Evolutionary conservation across 2,113 vertebrate species (phyloP).

Genomic region (Callipepla californica): DNA sequence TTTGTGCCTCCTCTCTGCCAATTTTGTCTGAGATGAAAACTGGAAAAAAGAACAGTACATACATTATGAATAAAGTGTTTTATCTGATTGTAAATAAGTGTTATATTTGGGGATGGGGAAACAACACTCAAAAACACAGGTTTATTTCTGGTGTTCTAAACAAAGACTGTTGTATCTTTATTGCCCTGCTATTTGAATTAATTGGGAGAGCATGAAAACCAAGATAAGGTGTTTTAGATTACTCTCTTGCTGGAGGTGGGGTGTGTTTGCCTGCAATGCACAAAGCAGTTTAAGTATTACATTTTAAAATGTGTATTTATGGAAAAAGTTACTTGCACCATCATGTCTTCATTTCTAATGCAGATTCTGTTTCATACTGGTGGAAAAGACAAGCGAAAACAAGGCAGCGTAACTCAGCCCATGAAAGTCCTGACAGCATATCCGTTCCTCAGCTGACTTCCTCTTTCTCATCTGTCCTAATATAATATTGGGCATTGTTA

Average conservation of each 20-base stretch:
- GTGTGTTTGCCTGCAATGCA: background rate
- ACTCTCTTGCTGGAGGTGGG: background rate
- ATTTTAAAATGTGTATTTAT: conserved; percentile 5
- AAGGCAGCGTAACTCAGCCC: background rate
- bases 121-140: background rate
- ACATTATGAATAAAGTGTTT: conserved; percentile 21
- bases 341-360: background rate
- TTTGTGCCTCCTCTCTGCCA: background rate
- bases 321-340: background rate
- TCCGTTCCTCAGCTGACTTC: background rate
- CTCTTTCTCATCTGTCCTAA: background rate
- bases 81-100: background rate
- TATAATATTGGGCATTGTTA: background rate
- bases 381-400: conserved; percentile 7
- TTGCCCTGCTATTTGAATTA: background rate
- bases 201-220: background rate
- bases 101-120: background rate
- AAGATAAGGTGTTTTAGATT: background rate
- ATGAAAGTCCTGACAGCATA: background rate
- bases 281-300: background rate
- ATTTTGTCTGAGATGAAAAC: background rate
- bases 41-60: background rate
- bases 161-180: background rate
- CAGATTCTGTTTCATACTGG: background rate
- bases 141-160: background rate